These are phyloP conservation scores for Paralinhomoeus sp. DNA, from an alignment of 2,888 invertebrate genomes.

Conservation along the genomic window DNA sequence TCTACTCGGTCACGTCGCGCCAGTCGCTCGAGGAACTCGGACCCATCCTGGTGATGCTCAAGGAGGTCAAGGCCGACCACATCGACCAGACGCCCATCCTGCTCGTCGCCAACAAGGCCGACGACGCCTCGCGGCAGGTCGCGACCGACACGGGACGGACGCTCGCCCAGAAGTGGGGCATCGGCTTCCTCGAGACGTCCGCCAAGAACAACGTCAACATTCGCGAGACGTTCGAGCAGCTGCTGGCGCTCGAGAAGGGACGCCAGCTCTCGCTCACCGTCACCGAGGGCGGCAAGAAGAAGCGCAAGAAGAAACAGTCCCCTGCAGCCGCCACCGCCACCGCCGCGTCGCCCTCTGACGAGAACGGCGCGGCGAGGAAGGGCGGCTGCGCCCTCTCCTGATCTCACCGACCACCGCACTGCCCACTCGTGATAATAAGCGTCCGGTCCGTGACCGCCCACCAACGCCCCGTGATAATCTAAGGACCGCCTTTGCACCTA, in stretches of 20 bases:
- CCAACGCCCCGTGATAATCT: no score
- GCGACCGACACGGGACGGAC: conserved; percentile 58
- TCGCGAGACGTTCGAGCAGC: conserved; percentile 79
- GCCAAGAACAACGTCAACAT: conserved; percentile 98
- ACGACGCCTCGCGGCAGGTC: conserved; percentile 44
- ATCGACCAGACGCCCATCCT: conserved; percentile 58
- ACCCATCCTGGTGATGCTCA: conserved; percentile 75
- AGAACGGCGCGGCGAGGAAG: no score
- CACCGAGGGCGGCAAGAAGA: conserved; percentile 15
- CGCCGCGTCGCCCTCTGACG: no score
- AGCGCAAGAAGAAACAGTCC: conserved; percentile 12
- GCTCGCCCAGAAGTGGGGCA: conserved; percentile 71
- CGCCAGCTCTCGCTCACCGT: conserved; percentile 59
- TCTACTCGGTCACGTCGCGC: conserved; percentile 82
- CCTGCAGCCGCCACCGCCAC: no score
- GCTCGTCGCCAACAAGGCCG: conserved; percentile 92
- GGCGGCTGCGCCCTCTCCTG: no score
- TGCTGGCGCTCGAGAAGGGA: conserved; percentile 87
- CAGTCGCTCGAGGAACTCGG: conserved; percentile 80
- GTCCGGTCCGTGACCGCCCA: no score
- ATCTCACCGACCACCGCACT: no score
- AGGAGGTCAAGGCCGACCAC: conserved; percentile 42
- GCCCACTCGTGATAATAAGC: no score
- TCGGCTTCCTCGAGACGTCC: conserved; percentile 88
- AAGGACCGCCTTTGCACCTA: no score